Evolutionary conservation across 2,888 invertebrate species (phyloP), one percentile per base, ranked within the genome.

Genomic region (Spisula subtruncata): DNA sequence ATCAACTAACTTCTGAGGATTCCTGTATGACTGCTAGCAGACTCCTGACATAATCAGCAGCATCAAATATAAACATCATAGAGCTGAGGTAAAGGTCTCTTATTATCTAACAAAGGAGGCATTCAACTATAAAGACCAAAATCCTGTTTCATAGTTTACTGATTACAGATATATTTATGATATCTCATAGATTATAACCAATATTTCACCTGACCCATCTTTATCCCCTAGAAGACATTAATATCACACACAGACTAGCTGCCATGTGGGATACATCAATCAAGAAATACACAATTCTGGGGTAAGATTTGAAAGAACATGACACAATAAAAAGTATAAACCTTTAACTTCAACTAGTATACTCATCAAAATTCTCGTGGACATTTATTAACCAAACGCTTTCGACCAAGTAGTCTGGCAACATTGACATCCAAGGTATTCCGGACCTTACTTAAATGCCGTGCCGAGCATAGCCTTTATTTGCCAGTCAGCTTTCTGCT

Each of bases 51-150:
- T 66, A 25, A 66, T 66, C 60, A 25, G 25, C n/a, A 66, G n/a
- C 60, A 60, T 60, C 60, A 66, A n/a, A 66, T 25, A 66, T 25
- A 66, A 66, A 66, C 60, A 66, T 25, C 25, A 25, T 0, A n/a
- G 60, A 66, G n/a, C 60, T 12, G 25, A 25, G 25, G 25, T 25
- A 66, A 25, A 66, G 60, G 60, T 66, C 60, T 66, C 60, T 66
- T 66, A 66, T 66, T 25, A 66, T 25, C 60, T 25, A 66, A 66
- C 60, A 66, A 66, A 66, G 25, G 60, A 66, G 25, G 60, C 5
- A 66, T 66, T 66, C 60, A 66, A 66, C n/a, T 66, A 66, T 66
- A 25, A 66, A 66, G 60, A n/a, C 60, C 60, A 66, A 66, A 66
- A 66, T 12, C 8, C 25, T 75, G 35, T 75, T 75, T 75, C 75